A percentile compares a stretch with the other conserved stretches of the same genome.
Evolutionary conservation across 64 coral and sea anemone genomes (phyloP).

Genomic region (Montipora sp.): DNA sequence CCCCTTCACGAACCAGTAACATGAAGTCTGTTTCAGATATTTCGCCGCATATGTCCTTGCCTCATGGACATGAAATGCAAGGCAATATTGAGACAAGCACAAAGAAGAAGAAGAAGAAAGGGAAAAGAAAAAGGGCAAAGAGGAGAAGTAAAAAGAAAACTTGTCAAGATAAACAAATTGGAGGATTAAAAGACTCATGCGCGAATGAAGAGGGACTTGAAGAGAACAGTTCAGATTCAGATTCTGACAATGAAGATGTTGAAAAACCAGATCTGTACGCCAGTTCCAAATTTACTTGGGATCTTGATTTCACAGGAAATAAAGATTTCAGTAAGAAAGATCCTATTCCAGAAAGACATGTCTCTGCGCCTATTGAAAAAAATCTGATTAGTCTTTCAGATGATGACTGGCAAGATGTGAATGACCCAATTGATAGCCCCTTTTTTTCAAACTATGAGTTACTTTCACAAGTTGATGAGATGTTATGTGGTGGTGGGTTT

Average conservation of each 20-base stretch:
- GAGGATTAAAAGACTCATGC: background rate
- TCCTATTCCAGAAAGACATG: background rate
- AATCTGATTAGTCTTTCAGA: constrained; percentile 26
- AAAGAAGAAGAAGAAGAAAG: background rate
- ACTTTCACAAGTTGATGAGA: constrained; percentile 35
- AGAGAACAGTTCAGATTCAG: background rate
- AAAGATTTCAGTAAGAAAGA: background rate
- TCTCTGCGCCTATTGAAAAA: background rate
- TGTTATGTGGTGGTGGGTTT: background rate
- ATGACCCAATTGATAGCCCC: background rate
- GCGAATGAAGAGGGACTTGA: background rate
- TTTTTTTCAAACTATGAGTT: background rate
- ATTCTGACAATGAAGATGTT: constrained; percentile 17
- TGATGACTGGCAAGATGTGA: constrained; percentile 6
- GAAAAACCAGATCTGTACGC: constrained; percentile 36
- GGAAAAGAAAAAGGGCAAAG: background rate
- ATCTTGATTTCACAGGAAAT: background rate
- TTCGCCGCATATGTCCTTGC: too few relatives aligned
- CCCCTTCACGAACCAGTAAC: background rate
- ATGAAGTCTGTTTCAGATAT: background rate
- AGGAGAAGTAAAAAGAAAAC: background rate
- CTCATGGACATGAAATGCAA: too few relatives aligned
- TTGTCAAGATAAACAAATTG: background rate
- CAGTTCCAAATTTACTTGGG: background rate
- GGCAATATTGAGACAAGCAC: too few relatives aligned